Conservation (phyloP, 2,888 invertebrate species). For the Caenorhabditis panamensis region DNA sequence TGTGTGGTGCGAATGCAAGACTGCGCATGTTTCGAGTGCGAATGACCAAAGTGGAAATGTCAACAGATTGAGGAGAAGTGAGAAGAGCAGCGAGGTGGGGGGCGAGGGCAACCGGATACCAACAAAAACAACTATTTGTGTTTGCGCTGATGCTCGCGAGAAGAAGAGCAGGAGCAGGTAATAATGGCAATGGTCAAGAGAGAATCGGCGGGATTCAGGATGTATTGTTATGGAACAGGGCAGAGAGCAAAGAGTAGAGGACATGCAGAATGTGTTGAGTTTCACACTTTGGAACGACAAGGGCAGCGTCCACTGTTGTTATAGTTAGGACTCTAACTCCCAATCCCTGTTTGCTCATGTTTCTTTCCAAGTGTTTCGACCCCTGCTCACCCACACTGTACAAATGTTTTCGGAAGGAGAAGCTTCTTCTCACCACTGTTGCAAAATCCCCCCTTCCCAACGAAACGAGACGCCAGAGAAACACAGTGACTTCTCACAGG, state of each 20-base stretch:
- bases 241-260: slow-evolving; percentile 21
- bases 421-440: background rate
- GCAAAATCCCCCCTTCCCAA: slow-evolving; percentile 16
- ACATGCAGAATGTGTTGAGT: background rate
- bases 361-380: slow-evolving; percentile 24
- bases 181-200: slow-evolving; percentile 37
- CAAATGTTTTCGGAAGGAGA: slow-evolving; percentile 23
- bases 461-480: slow-evolving; percentile 30
- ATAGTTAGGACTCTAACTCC: no score
- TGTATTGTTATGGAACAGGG: slow-evolving; percentile 19
- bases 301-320: no score
- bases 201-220: slow-evolving; percentile 2
- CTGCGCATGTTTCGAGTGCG: slow-evolving; percentile 59
- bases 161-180: slow-evolving; percentile 32
- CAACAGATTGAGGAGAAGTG: slow-evolving; percentile 52
- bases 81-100: slow-evolving; percentile 15
- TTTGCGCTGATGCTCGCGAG: slow-evolving; percentile 50
- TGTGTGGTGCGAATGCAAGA: slow-evolving; percentile 23
- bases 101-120: slow-evolving; percentile 49
- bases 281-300: no score
- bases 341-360: slow-evolving; percentile 16
- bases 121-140: slow-evolving; percentile 63
- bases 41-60: slow-evolving; percentile 59
- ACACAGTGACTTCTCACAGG: slow-evolving; percentile 14
- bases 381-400: slow-evolving; percentile 17